A percentile compares a stretch with the other conserved stretches of the same genome.
Conservation (phyloP, 2,113 vertebrate genomes). For the Odontesthes bonariensis region DNA sequence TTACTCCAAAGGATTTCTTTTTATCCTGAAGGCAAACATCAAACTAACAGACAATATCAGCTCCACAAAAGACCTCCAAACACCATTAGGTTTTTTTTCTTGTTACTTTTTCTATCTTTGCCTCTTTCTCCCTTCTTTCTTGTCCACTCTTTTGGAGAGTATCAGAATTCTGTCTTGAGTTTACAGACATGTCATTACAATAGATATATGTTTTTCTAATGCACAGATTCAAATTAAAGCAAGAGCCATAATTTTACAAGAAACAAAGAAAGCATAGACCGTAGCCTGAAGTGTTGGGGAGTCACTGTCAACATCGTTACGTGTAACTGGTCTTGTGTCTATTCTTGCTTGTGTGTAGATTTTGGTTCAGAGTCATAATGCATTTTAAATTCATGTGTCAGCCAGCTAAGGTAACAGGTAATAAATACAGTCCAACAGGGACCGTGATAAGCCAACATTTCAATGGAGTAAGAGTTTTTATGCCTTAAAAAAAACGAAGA, state of each 20-base stretch:
- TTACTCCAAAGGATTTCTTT: constrained; percentile 82
- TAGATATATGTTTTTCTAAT: constrained; percentile 10
- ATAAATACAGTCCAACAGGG: constrained; percentile 73
- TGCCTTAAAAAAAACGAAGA: constrained; percentile 53
- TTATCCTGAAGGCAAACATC: constrained; percentile 84
- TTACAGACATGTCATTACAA: constrained; percentile 58
- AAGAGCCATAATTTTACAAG: not conserved
- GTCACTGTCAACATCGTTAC: constrained; percentile 1
- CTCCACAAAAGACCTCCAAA: constrained; percentile 84
- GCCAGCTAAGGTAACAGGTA: constrained; percentile 74
- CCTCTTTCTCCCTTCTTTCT: constrained; percentile 27
- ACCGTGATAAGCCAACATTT: constrained; percentile 71
- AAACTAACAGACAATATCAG: constrained; percentile 83
- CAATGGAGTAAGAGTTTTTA: constrained; percentile 34
- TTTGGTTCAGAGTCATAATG: constrained; percentile 73
- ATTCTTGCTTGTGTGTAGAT: constrained; percentile 53
- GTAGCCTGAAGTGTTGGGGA: not conserved
- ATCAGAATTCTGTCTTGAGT: constrained; percentile 62
- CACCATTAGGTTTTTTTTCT: constrained; percentile 72
- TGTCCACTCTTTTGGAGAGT: constrained; percentile 60
- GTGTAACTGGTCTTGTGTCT: not conserved
- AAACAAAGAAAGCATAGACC: not conserved
- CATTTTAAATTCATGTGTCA: constrained; percentile 78
- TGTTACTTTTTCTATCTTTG: constrained; percentile 17
- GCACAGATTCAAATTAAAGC: not conserved